These are phyloP conservation scores for Lasius platythorax DNA, from an alignment of 2,888 invertebrate species.

Conservation along the genomic window DNA sequence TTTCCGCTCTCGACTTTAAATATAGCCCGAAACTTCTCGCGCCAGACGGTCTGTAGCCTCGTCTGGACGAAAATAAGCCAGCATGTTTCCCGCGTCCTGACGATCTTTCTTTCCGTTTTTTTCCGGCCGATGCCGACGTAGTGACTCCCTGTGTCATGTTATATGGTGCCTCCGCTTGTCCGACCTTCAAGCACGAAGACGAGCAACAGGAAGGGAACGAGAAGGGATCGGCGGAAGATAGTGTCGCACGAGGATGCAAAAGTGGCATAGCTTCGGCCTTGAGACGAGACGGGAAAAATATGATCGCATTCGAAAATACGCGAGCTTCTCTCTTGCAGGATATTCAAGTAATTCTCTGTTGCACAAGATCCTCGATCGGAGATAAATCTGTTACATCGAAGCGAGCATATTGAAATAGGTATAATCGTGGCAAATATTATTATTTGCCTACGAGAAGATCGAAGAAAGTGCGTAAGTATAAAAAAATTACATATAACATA, in stretches of 20 bases:
- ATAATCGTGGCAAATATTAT: neutral
- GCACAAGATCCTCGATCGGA: neutral
- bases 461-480: neutral
- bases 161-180: constrained; percentile 37
- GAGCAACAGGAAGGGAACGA: constrained; percentile 27
- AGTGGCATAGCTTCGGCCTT: constrained; percentile 38
- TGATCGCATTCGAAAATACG: neutral
- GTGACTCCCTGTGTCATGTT: neutral
- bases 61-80: constrained; percentile 75
- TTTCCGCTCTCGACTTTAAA: constrained; percentile 52
- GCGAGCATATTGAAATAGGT: neutral
- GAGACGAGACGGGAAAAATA: constrained; percentile 30
- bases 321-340: neutral
- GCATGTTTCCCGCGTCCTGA: constrained; percentile 64
- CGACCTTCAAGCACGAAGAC: constrained; percentile 52
- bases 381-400: neutral
- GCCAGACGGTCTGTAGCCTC: constrained; percentile 73
- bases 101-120: constrained; percentile 61
- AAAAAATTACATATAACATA: neutral
- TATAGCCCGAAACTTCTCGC: constrained; percentile 60
- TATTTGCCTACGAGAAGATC: neutral
- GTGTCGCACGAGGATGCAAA: constrained; percentile 39
- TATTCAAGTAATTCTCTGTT: neutral
- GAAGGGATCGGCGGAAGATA: constrained; percentile 10
- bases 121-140: constrained; percentile 40